Evolutionary conservation across 2,113 vertebrate genomes (phyloP), one percentile per base, ranked within the genome.

Genomic region (Poeciliopsis occidentalis): DNA sequence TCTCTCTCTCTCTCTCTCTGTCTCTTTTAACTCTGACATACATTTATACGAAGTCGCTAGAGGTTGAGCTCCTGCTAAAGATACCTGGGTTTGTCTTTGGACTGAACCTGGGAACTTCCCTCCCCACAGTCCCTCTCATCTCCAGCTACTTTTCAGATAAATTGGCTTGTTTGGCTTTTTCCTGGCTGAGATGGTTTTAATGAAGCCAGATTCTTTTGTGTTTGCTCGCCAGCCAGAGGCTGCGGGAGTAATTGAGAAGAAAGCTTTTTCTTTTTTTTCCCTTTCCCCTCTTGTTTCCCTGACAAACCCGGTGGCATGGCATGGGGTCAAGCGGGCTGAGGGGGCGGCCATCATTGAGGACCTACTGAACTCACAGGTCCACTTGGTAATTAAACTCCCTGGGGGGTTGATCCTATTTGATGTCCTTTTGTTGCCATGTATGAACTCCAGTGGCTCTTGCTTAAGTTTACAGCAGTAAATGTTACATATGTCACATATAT

Each of bases 241-340:
- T 88, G 91, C 83, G 88, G 94, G 95, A 95, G 95, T 98, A 97
- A 99, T 98, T 96, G 96, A 95, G 96, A 94, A 96, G 95, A 97
- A 96, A 96, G 95, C 93, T 83, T 80, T 91, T 92, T 93, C 80
- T 37, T 93, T 81, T 31, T 32, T 6, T 32, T 7, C 1, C 91
- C 91, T 93, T 89, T 94, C 92, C 95, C 88, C 91, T 85, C 93
- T 91, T 95, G 94, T 95, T 94, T 88, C 89, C 93, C 93, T 3
- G 86, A 95, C 95, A 95, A 85, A 95, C 94, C 95, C 83, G 90
- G 93, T 82, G 57, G 95, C 95, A 89, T 94, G 83, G 78, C 93
- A 87, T 95, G 95, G 93, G 96, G 94, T 96, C 95, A 95, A 37
- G 91, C 72, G 37, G 93, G 94, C 94, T 90, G 92, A 92, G 92